Base-by-base conservation (phyloP, 2,113 vertebrate genomes). In the Corydoras sp. region DNA sequence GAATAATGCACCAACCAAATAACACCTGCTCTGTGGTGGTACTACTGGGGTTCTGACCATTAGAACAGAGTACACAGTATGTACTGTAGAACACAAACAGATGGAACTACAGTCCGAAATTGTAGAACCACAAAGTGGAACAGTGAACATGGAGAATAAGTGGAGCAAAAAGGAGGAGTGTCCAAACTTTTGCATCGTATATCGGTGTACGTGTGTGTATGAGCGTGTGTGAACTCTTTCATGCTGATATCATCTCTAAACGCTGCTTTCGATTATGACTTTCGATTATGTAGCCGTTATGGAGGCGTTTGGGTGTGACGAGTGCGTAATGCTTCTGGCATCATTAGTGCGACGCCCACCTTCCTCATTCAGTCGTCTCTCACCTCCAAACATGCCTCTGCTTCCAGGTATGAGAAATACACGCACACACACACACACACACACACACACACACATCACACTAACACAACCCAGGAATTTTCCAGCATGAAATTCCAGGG, bases 281-380 rank as follows among this genome's bases (percentile, higher is more conserved):
- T 49, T 70, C 12, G 15, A 68, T 68, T 81, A 64, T 69, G 65
- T 75, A 60, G 65, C 64, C 58, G 71, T 64, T 51, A 65, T 68
- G 68, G 75, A 61, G 64, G 62, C 51, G 73, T 59, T 50, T 59
- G 71, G 71, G 75, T 54, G 78, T 59, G 73, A 70, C 69, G 48
- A 58, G 62, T 80, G 74, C 58, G 72, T 80, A 76, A 78, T 74
- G 49, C 54, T 68, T 79, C 53, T 75, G 72, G 78, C 66, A 78
- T 77, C 76, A 66, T 58, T 62, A 5, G 13, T 49, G 13, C 49
- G 64, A 68, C 69, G 43, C 76, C 65, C 72, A 72, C 76, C 50
- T 70, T 58, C 58, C 18, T 71, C 58, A 55, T 63, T 48, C 58
- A 73, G 61, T 65, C 64, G 64, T 66, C 61, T 60, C 63, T 79